A percentile compares a stretch with the other conserved stretches of the same genome.
These are phyloP conservation scores for Aspidoscelis tigris DNA, from an alignment of 2,113 vertebrate species.

Conservation along the genomic window DNA sequence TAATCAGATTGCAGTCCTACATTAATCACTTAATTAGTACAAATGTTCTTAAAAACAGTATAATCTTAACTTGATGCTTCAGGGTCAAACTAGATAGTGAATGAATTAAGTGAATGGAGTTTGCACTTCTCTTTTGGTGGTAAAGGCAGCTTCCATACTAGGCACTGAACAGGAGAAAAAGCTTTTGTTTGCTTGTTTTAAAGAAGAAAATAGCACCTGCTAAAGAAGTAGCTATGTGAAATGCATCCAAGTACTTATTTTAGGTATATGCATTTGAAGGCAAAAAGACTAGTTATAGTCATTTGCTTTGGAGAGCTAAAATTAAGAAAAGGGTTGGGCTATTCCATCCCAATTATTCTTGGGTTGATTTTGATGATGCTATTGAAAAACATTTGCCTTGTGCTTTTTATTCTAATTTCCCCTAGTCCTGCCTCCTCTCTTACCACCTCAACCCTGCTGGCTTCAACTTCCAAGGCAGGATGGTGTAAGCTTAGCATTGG, in stretches of 20 bases:
- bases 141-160: not conserved
- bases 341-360: not conserved
- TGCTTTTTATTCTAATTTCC: too few relatives aligned
- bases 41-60: not conserved
- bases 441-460: not conserved
- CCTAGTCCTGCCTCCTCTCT: not conserved
- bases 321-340: not conserved
- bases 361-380: too few relatives aligned
- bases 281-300: too few relatives aligned
- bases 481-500: too few relatives aligned
- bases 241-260: not conserved
- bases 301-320: too few relatives aligned
- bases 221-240: not conserved
- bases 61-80: not conserved
- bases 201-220: too few relatives aligned
- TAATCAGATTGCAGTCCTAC: slow-evolving; percentile 2
- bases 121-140: not conserved
- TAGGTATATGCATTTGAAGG: too few relatives aligned
- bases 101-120: not conserved
- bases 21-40: not conserved
- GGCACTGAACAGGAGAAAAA: too few relatives aligned
- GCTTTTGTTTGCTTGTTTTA: not conserved
- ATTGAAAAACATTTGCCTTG: too few relatives aligned
- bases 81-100: not conserved
- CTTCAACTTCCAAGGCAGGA: too few relatives aligned